phyloP scores from a whole-genome alignment of 2,797 vertebrate species.

The Falco columbarius region DNA sequence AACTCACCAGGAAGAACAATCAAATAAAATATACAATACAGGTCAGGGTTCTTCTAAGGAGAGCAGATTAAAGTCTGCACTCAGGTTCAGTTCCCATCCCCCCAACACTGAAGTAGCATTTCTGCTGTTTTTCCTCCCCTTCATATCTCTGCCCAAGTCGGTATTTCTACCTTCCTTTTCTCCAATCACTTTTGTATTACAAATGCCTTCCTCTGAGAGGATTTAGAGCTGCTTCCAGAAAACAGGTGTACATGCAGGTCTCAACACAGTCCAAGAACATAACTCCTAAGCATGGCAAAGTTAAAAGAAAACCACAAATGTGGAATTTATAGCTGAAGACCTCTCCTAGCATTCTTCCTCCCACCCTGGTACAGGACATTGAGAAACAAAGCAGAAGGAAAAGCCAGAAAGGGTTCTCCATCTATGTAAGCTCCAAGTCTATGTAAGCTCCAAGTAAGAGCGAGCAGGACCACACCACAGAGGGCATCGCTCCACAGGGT shows the following conservation, averaged over 20 bases:
- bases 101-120: neutral
- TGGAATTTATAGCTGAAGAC: neutral
- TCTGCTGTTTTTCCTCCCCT: neutral
- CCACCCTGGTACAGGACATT: neutral
- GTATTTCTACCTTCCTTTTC: neutral
- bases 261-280: neutral
- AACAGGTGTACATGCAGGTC: neutral
- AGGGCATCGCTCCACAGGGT: fast-evolving
- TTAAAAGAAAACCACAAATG: neutral
- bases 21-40: neutral
- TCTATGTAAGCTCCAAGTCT: neutral
- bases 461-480: neutral
- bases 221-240: neutral
- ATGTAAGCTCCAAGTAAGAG: neutral
- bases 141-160: neutral
- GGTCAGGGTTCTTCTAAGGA: neutral
- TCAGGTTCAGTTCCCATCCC: neutral
- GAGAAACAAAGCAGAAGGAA: neutral
- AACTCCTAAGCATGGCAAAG: neutral
- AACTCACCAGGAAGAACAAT: neutral
- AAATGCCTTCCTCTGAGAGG: neutral
- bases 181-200: neutral
- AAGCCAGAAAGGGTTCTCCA: neutral
- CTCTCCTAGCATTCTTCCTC: neutral
- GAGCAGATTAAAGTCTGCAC: neutral